A percentile compares a stretch with the other conserved stretches of the same genome.
These are phyloP conservation scores for Entomyzon cyanotis DNA, from an alignment of 2,113 vertebrate species.

Conservation along the genomic window DNA sequence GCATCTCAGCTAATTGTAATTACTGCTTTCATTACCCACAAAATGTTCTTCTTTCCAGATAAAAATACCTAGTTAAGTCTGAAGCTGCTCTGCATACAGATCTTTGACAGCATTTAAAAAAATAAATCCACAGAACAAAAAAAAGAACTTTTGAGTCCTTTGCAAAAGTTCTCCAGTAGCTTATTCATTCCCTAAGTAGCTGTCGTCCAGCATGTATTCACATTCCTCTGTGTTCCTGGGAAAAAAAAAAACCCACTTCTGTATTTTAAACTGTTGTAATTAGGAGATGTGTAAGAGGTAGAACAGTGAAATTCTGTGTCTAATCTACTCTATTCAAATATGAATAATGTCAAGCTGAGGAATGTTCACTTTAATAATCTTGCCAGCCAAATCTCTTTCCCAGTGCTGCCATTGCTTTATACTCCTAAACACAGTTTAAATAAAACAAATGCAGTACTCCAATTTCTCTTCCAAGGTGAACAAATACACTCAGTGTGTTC, in stretches of 20 bases:
- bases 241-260: neutral
- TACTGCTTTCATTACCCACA: constrained; percentile 43
- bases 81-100: neutral
- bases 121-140: neutral
- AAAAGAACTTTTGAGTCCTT: neutral
- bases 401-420: neutral
- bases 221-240: neutral
- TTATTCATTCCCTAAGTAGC: neutral
- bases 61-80: constrained; percentile 6
- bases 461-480: constrained; percentile 20
- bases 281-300: neutral
- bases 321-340: constrained; percentile 18
- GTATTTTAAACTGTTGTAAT: neutral
- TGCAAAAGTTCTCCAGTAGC: neutral
- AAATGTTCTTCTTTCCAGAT: constrained; percentile 32
- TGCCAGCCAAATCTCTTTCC: neutral
- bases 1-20: constrained; percentile 64
- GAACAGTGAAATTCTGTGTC: neutral
- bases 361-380: neutral
- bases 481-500: neutral
- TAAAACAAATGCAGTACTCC: neutral
- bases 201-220: neutral
- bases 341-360: neutral
- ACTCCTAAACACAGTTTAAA: neutral
- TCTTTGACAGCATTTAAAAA: neutral